Percentiles rank a stretch among this genome's conserved stretches.
Conservation (phyloP, 2,888 invertebrate genomes). For the Nemapogon koenigi region DNA sequence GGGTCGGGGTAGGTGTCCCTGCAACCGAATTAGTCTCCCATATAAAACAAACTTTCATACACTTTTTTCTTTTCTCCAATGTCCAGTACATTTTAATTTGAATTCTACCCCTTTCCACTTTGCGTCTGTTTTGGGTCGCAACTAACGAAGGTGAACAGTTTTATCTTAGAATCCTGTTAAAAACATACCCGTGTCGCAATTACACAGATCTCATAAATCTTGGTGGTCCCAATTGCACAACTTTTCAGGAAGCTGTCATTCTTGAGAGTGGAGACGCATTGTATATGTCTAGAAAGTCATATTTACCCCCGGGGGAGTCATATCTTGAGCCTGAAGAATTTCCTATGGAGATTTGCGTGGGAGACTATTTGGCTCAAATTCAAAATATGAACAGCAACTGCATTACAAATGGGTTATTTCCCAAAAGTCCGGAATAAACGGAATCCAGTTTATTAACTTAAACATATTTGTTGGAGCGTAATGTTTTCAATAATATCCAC, state of each 20-base stretch:
- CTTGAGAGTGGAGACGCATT: background rate
- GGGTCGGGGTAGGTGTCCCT: no score
- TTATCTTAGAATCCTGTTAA: conserved; percentile 12
- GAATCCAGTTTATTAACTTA: background rate
- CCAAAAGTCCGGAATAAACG: background rate
- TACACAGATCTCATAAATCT: conserved; percentile 13
- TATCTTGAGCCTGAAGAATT: background rate
- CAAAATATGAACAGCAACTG: background rate
- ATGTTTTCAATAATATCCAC: background rate
- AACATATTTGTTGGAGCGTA: background rate
- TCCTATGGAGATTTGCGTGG: background rate
- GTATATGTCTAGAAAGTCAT: no score
- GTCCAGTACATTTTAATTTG: no score
- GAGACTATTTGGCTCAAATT: background rate
- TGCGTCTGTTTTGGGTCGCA: conserved; percentile 13
- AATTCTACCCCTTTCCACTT: no score
- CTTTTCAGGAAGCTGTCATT: conserved; percentile 15
- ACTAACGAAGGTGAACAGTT: conserved; percentile 15
- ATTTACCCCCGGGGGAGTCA: background rate
- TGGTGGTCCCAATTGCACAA: conserved; percentile 15
- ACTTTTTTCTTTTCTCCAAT: no score
- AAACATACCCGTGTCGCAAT: conserved; percentile 10
- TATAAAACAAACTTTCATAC: no score
- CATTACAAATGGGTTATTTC: background rate
- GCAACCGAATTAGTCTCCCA: no score